Conservation (phyloP, 2,888 invertebrate genomes). For the Frankliniella intonsa region DNA sequence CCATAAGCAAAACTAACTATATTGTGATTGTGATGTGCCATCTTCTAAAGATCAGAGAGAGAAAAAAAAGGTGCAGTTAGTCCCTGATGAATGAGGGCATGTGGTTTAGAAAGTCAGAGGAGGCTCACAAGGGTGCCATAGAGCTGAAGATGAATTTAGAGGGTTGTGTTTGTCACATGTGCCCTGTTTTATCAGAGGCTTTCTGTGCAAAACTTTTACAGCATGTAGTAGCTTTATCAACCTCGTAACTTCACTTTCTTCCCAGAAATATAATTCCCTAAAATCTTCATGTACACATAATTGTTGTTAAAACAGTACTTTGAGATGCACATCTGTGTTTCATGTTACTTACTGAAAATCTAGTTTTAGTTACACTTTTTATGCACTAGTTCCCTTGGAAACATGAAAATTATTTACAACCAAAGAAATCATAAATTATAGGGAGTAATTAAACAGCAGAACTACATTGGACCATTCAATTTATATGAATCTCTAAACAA, state of each 20-base stretch:
- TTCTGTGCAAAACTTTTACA: conserved; percentile 13
- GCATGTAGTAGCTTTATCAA: not conserved
- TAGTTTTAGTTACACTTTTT: conserved; percentile 2
- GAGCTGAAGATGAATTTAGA: not conserved
- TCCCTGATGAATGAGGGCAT: not conserved
- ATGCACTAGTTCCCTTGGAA: conserved; percentile 7
- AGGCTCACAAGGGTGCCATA: not conserved
- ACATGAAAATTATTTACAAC: not conserved
- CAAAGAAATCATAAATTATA: not conserved
- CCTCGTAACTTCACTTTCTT: not conserved
- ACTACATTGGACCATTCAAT: not conserved
- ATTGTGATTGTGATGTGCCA: conserved; percentile 26
- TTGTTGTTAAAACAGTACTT: not conserved
- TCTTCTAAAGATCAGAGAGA: not conserved
- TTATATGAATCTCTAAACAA: conserved; percentile 17
- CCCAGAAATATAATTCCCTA: not conserved
- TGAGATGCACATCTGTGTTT: not conserved
- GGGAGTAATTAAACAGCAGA: not conserved
- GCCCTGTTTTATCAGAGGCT: conserved; percentile 5
- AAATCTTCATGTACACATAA: not conserved
- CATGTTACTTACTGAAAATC: not conserved
- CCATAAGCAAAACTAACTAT: not conserved
- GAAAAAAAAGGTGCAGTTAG: not conserved
- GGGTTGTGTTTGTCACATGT: not conserved
- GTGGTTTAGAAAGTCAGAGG: not conserved